Percentiles rank a stretch among this genome's conserved stretches.
These are phyloP conservation scores for Tiaroga cobitis DNA, from an alignment of 2,797 vertebrate genomes.

Conservation along the genomic window DNA sequence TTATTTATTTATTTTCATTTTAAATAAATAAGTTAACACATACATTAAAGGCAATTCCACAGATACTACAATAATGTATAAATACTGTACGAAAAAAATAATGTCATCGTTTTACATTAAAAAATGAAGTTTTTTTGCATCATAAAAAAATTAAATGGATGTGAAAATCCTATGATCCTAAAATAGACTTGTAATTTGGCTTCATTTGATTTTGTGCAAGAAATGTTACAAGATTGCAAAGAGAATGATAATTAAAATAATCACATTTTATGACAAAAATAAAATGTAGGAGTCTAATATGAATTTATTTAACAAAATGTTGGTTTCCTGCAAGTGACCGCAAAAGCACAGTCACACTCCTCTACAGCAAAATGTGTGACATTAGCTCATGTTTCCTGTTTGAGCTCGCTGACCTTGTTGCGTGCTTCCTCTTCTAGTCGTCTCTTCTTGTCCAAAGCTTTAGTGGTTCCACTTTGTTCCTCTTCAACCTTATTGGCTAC, in stretches of 20 bases:
- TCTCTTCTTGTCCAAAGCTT: conserved; percentile 92
- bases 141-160: not conserved
- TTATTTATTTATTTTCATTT: too few relatives aligned
- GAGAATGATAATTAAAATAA: not conserved
- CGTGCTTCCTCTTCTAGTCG: conserved; percentile 91
- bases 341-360: not conserved
- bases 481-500: conserved; percentile 86
- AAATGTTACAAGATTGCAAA: not conserved
- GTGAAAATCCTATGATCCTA: not conserved
- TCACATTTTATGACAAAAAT: not conserved
- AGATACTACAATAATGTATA: not conserved
- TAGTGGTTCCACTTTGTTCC: conserved; percentile 79
- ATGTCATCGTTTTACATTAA: too few relatives aligned
- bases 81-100: too few relatives aligned
- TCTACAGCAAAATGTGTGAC: not conserved
- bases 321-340: not conserved
- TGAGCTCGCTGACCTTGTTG: conserved; percentile 83
- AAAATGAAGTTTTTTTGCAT: too few relatives aligned
- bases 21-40: too few relatives aligned
- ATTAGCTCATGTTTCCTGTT: conserved; percentile 43
- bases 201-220: too few relatives aligned
- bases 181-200: too few relatives aligned
- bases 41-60: not conserved
- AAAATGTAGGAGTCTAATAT: not conserved
- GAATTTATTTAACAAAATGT: not conserved